phyloP scores from a whole-genome alignment of 2,797 vertebrate species.

The Acanthurus leucopareius region DNA sequence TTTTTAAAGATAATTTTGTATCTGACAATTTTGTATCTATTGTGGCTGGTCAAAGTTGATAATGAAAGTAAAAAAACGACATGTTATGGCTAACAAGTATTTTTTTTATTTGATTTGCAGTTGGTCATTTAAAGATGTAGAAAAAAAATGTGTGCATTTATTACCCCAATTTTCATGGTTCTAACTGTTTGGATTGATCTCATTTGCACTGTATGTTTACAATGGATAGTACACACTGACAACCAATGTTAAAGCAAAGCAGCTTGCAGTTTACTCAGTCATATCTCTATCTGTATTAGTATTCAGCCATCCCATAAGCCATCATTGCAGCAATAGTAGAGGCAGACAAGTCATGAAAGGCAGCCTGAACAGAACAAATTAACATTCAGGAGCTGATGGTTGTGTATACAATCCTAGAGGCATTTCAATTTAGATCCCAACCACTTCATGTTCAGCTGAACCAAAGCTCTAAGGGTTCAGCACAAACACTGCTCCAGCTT shows the following conservation, averaged over 20 bases:
- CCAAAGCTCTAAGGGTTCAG: slow-evolving; percentile 44
- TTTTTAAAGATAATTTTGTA: too few relatives aligned
- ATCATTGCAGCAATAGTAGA: slow-evolving; percentile 41
- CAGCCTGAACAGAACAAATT: slow-evolving; percentile 56
- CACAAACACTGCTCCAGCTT: slow-evolving; percentile 51
- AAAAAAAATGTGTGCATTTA: neutral
- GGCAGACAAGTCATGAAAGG: slow-evolving; percentile 57
- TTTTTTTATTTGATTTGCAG: neutral
- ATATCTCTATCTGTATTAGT: slow-evolving; percentile 50
- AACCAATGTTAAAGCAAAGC: slow-evolving; percentile 20
- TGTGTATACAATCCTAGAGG: slow-evolving; percentile 63
- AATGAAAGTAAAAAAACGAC: neutral
- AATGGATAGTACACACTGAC: slow-evolving; percentile 22
- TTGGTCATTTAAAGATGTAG: neutral
- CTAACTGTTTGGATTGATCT: slow-evolving; percentile 23
- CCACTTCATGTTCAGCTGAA: slow-evolving; percentile 63
- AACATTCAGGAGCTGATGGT: slow-evolving; percentile 66
- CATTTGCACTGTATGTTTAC: slow-evolving; percentile 22
- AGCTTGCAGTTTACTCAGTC: slow-evolving; percentile 32
- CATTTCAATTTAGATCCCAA: slow-evolving; percentile 65
- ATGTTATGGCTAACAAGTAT: neutral
- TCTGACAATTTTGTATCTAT: too few relatives aligned
- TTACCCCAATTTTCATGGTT: neutral
- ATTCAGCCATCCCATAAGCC: slow-evolving; percentile 50
- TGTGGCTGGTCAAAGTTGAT: neutral